Conservation (phyloP, 2,113 vertebrate genomes). For the Rhipidura dahli region DNA sequence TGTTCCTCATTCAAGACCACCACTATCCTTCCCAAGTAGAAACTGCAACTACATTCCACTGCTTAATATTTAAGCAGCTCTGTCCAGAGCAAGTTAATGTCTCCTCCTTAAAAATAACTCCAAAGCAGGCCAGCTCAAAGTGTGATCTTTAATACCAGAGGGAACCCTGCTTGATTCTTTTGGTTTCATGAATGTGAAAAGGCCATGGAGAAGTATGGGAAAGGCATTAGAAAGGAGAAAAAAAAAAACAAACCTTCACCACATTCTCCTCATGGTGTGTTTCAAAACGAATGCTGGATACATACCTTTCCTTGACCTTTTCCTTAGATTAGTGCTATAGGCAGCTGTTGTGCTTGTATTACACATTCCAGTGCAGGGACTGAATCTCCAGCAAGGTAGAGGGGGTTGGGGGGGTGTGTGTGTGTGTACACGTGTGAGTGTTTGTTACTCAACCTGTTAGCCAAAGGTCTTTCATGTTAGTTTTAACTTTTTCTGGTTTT, state of each 20-base stretch:
- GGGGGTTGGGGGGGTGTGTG: background rate
- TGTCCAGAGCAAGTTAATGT: background rate
- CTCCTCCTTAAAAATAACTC: background rate
- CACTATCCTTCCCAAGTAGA: background rate
- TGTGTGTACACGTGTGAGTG: background rate
- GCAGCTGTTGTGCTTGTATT: slow-evolving; percentile 35
- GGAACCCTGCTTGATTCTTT: background rate
- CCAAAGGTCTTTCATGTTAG: background rate
- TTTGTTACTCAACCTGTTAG: background rate
- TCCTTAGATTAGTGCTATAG: background rate
- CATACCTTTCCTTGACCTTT: slow-evolving; percentile 31
- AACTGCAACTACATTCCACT: background rate
- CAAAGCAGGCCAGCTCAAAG: background rate
- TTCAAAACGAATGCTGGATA: slow-evolving; percentile 6
- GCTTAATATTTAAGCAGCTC: background rate
- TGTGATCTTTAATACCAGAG: background rate
- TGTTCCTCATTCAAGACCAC: background rate
- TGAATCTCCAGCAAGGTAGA: background rate
- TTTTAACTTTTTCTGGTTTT: background rate
- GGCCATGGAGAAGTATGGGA: background rate
- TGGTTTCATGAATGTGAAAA: background rate
- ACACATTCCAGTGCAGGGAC: background rate
- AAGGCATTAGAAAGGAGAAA: background rate
- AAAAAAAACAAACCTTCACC: too few species aligned
- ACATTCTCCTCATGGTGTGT: background rate